A percentile compares a stretch with the other conserved stretches of the same genome.
Conservation (phyloP, 2,888 invertebrate genomes). For the Nemapogon koenigi region DNA sequence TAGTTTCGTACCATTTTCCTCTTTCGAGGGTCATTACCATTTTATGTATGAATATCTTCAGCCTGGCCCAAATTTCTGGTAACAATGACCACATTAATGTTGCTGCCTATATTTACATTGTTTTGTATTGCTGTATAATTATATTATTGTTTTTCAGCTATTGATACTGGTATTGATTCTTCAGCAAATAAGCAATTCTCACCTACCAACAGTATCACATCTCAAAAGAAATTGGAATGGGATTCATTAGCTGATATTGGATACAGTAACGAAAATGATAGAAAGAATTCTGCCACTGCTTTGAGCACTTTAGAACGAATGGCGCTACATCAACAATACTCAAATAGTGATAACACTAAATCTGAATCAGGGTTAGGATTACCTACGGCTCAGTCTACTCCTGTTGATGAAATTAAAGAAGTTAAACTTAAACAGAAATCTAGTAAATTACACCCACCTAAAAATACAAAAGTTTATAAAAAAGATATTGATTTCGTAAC, state of each 20-base stretch:
- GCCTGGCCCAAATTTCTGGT: too few species aligned
- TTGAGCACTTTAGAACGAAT: slow-evolving; percentile 70
- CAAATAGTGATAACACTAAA: slow-evolving; percentile 40
- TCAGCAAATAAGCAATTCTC: slow-evolving; percentile 59
- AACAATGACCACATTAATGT: too few species aligned
- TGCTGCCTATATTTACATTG: too few species aligned
- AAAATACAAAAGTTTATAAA: slow-evolving; percentile 41
- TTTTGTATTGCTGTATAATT: too few species aligned
- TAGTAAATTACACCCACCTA: slow-evolving; percentile 34
- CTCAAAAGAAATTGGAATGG: slow-evolving; percentile 82
- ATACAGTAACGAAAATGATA: slow-evolving; percentile 68
- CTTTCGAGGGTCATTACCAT: too few species aligned
- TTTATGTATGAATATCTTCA: too few species aligned
- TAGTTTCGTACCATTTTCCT: too few species aligned
- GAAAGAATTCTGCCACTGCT: slow-evolving; percentile 50
- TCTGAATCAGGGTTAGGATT: slow-evolving; percentile 33
- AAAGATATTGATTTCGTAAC: slow-evolving; percentile 47
- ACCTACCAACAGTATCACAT: slow-evolving; percentile 77
- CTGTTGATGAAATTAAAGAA: slow-evolving; percentile 35
- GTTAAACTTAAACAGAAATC: slow-evolving; percentile 25
- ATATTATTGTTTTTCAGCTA: slow-evolving; percentile 32
- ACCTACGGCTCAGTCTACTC: slow-evolving; percentile 64
- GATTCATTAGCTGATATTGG: slow-evolving; percentile 89
- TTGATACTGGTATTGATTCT: slow-evolving; percentile 41
- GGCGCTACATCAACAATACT: slow-evolving; percentile 59